Conservation (phyloP, 2,797 vertebrate species). For the Enoplosus armatus region DNA sequence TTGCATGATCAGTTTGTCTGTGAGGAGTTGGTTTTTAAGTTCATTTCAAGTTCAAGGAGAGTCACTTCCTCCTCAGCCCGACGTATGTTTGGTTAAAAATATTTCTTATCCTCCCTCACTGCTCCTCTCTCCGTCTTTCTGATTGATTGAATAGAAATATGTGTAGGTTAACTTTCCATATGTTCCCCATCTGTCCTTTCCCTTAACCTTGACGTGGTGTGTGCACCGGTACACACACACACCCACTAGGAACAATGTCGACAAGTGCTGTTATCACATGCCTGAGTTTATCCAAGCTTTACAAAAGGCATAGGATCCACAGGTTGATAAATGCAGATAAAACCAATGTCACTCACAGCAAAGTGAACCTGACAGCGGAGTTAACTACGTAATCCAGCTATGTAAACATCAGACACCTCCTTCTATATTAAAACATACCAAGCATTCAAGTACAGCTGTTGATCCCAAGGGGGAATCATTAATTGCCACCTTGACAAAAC, state of each 20-base stretch:
- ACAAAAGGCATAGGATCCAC: slow-evolving; percentile 18
- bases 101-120: not conserved
- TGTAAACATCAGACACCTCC: slow-evolving; percentile 45
- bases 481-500: slow-evolving; percentile 73
- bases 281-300: slow-evolving; percentile 59
- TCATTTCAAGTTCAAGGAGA: slow-evolving; percentile 72
- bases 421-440: slow-evolving; percentile 44
- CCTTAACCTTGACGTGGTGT: slow-evolving; percentile 19
- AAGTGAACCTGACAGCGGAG: slow-evolving; percentile 45
- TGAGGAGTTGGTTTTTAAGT: slow-evolving; percentile 43
- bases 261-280: slow-evolving; percentile 66
- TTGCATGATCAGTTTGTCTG: slow-evolving; percentile 26
- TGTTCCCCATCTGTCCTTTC: slow-evolving; percentile 32
- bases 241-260: slow-evolving; percentile 21
- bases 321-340: slow-evolving; percentile 56
- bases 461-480: slow-evolving; percentile 54
- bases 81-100: not conserved
- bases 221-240: not conserved
- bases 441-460: slow-evolving; percentile 47
- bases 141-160: slow-evolving; percentile 47
- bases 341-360: slow-evolving; percentile 50
- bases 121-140: slow-evolving; percentile 10
- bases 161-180: slow-evolving; percentile 29
- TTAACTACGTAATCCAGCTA: slow-evolving; percentile 20
- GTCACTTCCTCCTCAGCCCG: slow-evolving; percentile 26